These are phyloP conservation scores for Drosophila meridiana DNA, from an alignment of 2,888 invertebrate species.

Conservation along the genomic window DNA sequence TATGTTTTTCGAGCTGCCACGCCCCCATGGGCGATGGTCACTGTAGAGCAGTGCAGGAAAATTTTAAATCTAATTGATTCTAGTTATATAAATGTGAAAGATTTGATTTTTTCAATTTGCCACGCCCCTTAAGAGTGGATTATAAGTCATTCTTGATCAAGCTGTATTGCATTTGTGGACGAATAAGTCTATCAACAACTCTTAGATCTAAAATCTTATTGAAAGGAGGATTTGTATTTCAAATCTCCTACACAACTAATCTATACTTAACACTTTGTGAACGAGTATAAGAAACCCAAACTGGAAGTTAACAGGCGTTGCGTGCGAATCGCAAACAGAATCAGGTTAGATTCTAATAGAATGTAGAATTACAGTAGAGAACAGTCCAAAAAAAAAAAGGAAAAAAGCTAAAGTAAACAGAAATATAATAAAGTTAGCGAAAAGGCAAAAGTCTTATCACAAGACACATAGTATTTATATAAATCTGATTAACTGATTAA, in stretches of 20 bases:
- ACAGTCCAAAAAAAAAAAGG: constrained; percentile 16
- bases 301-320: constrained; percentile 62
- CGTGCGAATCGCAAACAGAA: constrained; percentile 41
- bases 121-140: too few species aligned
- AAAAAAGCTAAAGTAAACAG: constrained; percentile 5
- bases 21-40: too few species aligned
- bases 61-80: too few species aligned
- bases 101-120: too few species aligned
- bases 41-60: too few species aligned
- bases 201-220: neutral
- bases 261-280: neutral
- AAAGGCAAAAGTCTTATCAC: neutral
- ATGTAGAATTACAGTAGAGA: constrained; percentile 19
- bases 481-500: constrained; percentile 44
- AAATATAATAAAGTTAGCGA: constrained; percentile 7
- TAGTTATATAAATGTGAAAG: too few species aligned
- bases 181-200: neutral
- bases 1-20: neutral
- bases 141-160: too few species aligned
- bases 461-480: constrained; percentile 14
- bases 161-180: too few species aligned
- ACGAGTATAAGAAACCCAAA: neutral
- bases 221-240: neutral
- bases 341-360: constrained; percentile 60
- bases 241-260: neutral